phyloP scores from a whole-genome alignment of 1,140 invertebrate genomes.

The Dendrolimus punctatus region DNA sequence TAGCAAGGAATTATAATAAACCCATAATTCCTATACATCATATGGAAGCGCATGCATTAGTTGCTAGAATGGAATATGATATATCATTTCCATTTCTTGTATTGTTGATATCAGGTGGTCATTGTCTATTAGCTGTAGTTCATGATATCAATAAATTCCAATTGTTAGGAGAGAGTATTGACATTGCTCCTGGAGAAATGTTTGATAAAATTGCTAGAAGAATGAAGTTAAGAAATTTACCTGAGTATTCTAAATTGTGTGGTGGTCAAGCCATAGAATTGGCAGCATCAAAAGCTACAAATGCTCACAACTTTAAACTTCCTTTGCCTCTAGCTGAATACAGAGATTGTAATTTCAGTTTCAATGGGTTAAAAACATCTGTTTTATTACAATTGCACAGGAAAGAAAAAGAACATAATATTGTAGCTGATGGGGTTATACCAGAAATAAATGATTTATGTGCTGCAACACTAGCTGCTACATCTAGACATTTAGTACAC shows the following conservation, averaged over 20 bases:
- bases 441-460: constrained; percentile 88
- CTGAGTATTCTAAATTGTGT: constrained; percentile 81
- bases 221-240: constrained; percentile 87
- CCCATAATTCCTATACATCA: constrained; percentile 98
- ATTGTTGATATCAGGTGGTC: constrained; percentile 92
- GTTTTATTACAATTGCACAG: constrained; percentile 39
- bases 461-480: constrained; percentile 84
- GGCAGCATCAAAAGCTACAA: constrained; percentile 79
- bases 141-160: constrained; percentile 84
- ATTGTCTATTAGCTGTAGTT: constrained; percentile 88
- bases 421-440: constrained; percentile 80
- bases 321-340: constrained; percentile 74
- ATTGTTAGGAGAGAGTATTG: constrained; percentile 84
- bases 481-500: constrained; percentile 85
- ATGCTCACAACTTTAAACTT: constrained; percentile 81
- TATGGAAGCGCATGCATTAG: constrained; percentile 98
- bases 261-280: constrained; percentile 92
- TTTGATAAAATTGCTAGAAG: constrained; percentile 93
- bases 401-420: constrained; percentile 54
- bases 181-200: constrained; percentile 93
- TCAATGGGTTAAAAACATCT: constrained; percentile 55
- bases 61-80: constrained; percentile 78
- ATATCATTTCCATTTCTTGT: constrained; percentile 93
- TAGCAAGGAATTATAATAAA: constrained; percentile 81
- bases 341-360: constrained; percentile 65